A percentile compares a stretch with the other conserved stretches of the same genome.
These are phyloP conservation scores for Eulemur albifrons DNA, from an alignment of 2,797 vertebrate genomes.

Conservation along the genomic window DNA sequence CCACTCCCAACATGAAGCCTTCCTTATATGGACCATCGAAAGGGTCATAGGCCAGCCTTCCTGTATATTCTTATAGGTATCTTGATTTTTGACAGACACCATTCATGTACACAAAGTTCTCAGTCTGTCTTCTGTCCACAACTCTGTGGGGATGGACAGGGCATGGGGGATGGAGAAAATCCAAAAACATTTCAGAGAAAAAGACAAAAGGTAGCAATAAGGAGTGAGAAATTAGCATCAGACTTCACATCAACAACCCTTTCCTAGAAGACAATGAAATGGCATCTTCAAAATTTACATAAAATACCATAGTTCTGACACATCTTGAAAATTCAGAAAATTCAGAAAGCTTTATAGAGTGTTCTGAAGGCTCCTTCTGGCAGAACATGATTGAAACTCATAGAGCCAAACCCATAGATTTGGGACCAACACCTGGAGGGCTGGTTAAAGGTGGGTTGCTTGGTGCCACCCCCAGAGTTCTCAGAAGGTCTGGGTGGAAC, in stretches of 20 bases:
- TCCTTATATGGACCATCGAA: background rate
- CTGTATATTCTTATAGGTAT: background rate
- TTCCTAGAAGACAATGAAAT: conserved; percentile 6
- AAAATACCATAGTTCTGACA: background rate
- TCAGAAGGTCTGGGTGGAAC: background rate
- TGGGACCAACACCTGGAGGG: background rate
- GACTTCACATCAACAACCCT: background rate
- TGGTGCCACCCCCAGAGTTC: background rate
- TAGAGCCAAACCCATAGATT: background rate
- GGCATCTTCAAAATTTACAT: background rate
- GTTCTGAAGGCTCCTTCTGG: background rate
- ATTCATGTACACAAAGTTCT: background rate
- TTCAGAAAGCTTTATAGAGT: background rate
- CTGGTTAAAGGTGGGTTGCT: background rate
- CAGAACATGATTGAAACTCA: background rate
- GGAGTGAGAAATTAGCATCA: background rate
- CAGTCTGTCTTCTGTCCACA: background rate
- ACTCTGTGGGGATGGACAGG: background rate
- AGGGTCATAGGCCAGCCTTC: background rate
- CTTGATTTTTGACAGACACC: background rate
- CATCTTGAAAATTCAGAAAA: background rate
- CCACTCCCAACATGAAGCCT: background rate
- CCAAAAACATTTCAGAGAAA: conserved; percentile 12
- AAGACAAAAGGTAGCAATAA: background rate
- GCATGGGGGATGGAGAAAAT: background rate